These are phyloP conservation scores for Anoplius nigerrimus DNA, from an alignment of 2,888 invertebrate genomes.

Conservation along the genomic window DNA sequence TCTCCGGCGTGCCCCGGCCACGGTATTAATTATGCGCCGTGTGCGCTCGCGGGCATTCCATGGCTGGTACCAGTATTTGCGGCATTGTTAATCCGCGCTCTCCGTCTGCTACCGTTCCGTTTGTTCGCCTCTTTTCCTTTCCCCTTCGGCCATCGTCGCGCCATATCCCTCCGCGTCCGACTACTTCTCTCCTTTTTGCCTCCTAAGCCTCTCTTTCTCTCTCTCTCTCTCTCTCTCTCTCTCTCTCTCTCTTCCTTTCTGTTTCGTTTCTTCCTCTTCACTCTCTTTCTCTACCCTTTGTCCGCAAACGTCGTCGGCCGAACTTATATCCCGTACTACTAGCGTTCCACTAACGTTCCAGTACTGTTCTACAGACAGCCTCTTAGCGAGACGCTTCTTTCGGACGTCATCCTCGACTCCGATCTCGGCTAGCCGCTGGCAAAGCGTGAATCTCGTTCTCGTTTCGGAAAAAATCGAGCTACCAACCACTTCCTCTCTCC, in stretches of 20 bases:
- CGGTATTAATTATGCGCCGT: conserved; percentile 74
- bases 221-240: neutral
- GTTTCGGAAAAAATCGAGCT: conserved; percentile 31
- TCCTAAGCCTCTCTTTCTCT: neutral
- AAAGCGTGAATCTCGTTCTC: conserved; percentile 54
- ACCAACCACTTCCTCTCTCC: too few species aligned
- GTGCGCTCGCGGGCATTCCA: conserved; percentile 72
- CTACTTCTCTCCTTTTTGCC: conserved; percentile 1
- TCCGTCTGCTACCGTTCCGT: conserved; percentile 70
- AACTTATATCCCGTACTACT: too few species aligned
- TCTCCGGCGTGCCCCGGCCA: conserved; percentile 31
- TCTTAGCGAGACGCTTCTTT: neutral
- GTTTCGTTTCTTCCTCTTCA: conserved; percentile 5
- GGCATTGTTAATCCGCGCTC: conserved; percentile 73
- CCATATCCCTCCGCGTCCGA: conserved; percentile 10
- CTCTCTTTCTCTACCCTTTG: conserved; percentile 1
- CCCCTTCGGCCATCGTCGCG: conserved; percentile 13
- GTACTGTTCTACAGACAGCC: neutral
- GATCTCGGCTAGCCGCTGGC: conserved; percentile 37
- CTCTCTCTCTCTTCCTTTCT: neutral
- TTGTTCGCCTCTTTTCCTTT: conserved; percentile 41
- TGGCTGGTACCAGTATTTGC: conserved; percentile 73
- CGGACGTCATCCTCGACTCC: conserved; percentile 5
- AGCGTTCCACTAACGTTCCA: neutral
- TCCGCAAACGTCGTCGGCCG: conserved; percentile 15